Evolutionary conservation across 1,140 invertebrate species (phyloP), one percentile per base, ranked within the genome.

Genomic region (Drosophila sucinea): DNA sequence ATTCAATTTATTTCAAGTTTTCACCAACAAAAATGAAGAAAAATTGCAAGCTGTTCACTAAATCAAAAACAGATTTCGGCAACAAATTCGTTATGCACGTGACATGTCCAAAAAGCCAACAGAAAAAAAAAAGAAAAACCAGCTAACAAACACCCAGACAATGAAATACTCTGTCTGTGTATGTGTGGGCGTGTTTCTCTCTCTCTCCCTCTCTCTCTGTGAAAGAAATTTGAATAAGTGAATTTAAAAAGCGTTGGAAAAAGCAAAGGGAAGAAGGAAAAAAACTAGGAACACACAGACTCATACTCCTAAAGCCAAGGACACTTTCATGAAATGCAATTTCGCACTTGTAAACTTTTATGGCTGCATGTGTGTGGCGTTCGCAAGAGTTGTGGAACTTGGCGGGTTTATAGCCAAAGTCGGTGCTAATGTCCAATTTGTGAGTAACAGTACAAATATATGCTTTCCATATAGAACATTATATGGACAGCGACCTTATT

Each of bases 321-420:
- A 89, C 84, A 89, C 85, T 89, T 89, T 66, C 84, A 89, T 89
- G 84, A 89, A 89, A 89, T 89, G 84, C 84, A 89, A 89, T 89
- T 89, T 89, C 84, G 80, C 83, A 86, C 84, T 89, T 84, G 84
- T 84, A 89, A 89, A 89, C 84, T 89, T 89, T 89, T 83, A 87
- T 87, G 84, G 84, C 77, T 87, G 70, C 70, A 67, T 61, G 64
- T 76, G 66, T 70, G 60, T 71, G 57, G 27, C 23, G 63, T 23
- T n/a, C 4, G 51, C 33, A 40, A 55, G 65, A 54, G 83, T 23
- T 71, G 69, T 11, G 30, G 38, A 58, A 3, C 11, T 10, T 55
- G 33, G 65, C 66, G 10, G 11, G 3, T 56, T 58, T 64, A 38
- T 23, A 25, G 83, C 83, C 68, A 32, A n/a, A 33, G 23, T 10